phyloP scores from a whole-genome alignment of 2,888 invertebrate genomes.

The Euspilapteryx auroguttella region DNA sequence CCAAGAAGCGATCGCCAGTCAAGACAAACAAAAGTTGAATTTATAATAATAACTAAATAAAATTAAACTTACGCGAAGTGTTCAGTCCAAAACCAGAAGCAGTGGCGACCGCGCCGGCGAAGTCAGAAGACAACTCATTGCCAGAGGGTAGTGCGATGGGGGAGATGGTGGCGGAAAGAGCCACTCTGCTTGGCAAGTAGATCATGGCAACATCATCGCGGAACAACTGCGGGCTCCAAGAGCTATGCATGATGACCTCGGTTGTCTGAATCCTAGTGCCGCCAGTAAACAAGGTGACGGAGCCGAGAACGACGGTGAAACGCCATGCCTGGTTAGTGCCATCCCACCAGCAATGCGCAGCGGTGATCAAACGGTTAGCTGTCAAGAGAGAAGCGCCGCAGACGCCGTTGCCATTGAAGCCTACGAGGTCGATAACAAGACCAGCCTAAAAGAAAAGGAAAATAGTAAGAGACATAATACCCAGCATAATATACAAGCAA shows the following conservation, averaged over 20 bases:
- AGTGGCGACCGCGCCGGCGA: slow-evolving; percentile 14
- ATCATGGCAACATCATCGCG: slow-evolving; percentile 26
- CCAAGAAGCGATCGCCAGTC: slow-evolving; percentile 11
- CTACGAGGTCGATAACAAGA: slow-evolving; percentile 11
- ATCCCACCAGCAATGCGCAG: slow-evolving; percentile 28
- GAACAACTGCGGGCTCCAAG: slow-evolving; percentile 16
- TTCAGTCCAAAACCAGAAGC: slow-evolving; percentile 28
- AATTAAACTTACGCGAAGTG: slow-evolving; percentile 13
- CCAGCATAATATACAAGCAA: not conserved
- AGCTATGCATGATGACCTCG: slow-evolving; percentile 16
- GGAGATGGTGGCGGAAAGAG: slow-evolving; percentile 12
- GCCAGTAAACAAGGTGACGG: slow-evolving; percentile 19
- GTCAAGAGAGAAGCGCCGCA: slow-evolving; percentile 28
- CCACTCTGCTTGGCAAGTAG: slow-evolving; percentile 11
- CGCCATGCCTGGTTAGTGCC: slow-evolving; percentile 19
- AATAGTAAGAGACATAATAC: not conserved
- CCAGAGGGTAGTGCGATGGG: slow-evolving; percentile 16
- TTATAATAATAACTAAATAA: not conserved
- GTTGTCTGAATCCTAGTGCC: slow-evolving; percentile 18
- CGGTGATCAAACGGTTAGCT: slow-evolving; percentile 15
- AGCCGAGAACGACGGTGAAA: slow-evolving; percentile 25
- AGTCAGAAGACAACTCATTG: slow-evolving; percentile 14
- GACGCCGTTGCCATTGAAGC: slow-evolving; percentile 11
- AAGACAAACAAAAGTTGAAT: slow-evolving; percentile 9
- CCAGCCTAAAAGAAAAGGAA: slow-evolving; percentile 14